Evolutionary conservation across 2,888 invertebrate species (phyloP), one percentile per base, ranked within the genome.

Genomic region (Sesia apiformis): DNA sequence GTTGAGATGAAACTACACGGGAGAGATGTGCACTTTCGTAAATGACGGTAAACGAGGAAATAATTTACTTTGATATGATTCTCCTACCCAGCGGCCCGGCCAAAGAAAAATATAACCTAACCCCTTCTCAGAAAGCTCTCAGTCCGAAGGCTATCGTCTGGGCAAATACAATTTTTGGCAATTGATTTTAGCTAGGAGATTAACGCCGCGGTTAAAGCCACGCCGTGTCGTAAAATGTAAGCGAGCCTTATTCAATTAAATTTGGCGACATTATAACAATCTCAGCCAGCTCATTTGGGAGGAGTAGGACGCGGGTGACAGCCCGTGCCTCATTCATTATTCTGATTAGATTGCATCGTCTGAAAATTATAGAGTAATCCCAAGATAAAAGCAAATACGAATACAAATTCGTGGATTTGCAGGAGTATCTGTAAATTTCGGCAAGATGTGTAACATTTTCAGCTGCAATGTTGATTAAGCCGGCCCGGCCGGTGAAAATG

Each of bases 191-290:
- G 76, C 72, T 69, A 66, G 70, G 69, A 83, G 85, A 86, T 88
- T 86, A 87, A 86, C 81, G 77, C 76, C 74, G 75, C 66, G 82
- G 79, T 77, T 84, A 86, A 78, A 73, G 66, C 70, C 49, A 72
- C 74, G 74, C 70, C 74, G 74, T 74, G 78, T 80, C 84, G 79
- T 84, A 81, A 88, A 87, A 84, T 86, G 84, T 87, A 82, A 85
- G 81, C 87, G 84, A 85, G 72, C 80, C 81, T 84, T 84, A 87
- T 88, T 88, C 84, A 83, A 88, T 89, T 88, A 86, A 87, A 88
- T 81, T 81, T 72, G 75, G 81, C 78, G 80, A 81, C 81, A 83
- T 85, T 84, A 86, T 84, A 84, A 83, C 86, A 80, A 82, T 85
- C 81, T 85, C 78, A 76, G 78, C 71, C 62, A 75, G 74, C 80